Conservation (phyloP, 2,113 vertebrate species). For the Protomyctophum bolini region DNA sequence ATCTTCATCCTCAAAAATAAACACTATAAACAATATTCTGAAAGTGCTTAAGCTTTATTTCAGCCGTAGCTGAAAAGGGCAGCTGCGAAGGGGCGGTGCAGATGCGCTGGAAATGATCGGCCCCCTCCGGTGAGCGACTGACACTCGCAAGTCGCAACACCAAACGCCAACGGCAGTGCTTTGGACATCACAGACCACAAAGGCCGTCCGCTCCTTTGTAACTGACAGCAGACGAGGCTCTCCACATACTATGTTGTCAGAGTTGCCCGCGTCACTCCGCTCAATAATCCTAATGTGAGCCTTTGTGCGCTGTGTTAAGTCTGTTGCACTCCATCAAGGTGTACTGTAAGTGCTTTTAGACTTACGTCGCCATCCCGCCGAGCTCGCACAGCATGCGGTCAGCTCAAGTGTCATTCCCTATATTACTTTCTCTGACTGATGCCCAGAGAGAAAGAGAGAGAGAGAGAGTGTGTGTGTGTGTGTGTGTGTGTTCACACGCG, state of each 20-base stretch:
- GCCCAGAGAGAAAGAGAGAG: slow-evolving; percentile 18
- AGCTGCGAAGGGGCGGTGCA: slow-evolving; percentile 1
- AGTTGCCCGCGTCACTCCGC: slow-evolving; percentile 45
- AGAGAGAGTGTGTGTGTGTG: too few species aligned
- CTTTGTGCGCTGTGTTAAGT: slow-evolving; percentile 43
- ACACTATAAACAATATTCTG: too few species aligned
- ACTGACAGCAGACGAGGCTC: slow-evolving; percentile 61
- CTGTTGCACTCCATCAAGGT: slow-evolving; percentile 62
- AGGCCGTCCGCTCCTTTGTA: slow-evolving; percentile 18
- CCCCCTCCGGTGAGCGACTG: slow-evolving; percentile 20
- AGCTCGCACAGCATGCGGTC: slow-evolving; percentile 61
- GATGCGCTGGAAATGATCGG: slow-evolving; percentile 1
- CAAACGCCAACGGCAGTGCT: slow-evolving; percentile 9
- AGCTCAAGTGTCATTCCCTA: slow-evolving; percentile 60
- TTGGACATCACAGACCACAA: slow-evolving; percentile 17
- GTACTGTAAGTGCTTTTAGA: slow-evolving; percentile 49
- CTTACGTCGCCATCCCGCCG: slow-evolving; percentile 58
- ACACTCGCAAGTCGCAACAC: too few species aligned
- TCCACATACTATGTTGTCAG: slow-evolving; percentile 49
- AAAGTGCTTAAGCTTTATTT: slow-evolving; percentile 7
- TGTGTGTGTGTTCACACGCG: too few species aligned
- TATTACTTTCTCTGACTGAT: slow-evolving; percentile 43
- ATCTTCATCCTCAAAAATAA: too few species aligned
- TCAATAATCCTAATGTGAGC: slow-evolving; percentile 57
- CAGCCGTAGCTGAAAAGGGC: background rate